Conservation (phyloP, 2,888 invertebrate genomes). For the Leucoptera coffeella region DNA sequence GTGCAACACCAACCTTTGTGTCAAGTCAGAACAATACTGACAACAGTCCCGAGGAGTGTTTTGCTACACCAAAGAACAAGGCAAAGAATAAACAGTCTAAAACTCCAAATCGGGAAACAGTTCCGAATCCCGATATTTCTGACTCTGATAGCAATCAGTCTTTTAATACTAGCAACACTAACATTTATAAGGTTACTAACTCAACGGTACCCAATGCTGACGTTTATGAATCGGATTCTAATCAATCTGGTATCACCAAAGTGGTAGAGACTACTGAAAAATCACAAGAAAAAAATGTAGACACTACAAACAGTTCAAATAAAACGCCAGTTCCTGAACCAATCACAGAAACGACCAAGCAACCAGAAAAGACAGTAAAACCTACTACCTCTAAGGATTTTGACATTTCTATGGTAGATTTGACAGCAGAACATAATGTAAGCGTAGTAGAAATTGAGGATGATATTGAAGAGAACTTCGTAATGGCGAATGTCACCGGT, state of each 20-base stretch:
- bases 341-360: neutral
- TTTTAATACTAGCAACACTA: slow-evolving; percentile 13
- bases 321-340: neutral
- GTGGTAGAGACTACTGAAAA: slow-evolving; percentile 2
- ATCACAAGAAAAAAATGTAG: neutral
- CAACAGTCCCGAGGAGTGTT: no score
- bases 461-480: slow-evolving; percentile 24
- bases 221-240: slow-evolving; percentile 54
- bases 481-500: slow-evolving; percentile 36
- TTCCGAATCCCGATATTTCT: slow-evolving; percentile 46
- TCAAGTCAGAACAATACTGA: no score
- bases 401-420: neutral
- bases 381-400: no score
- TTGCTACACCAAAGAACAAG: slow-evolving; percentile 44
- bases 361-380: no score
- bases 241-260: slow-evolving; percentile 17
- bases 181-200: slow-evolving; percentile 24
- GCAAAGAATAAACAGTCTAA: slow-evolving; percentile 29
- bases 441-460: slow-evolving; percentile 3
- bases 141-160: slow-evolving; percentile 53
- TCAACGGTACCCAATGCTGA: slow-evolving; percentile 36
- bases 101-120: slow-evolving; percentile 28
- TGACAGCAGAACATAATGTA: neutral
- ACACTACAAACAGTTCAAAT: neutral
- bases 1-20: slow-evolving; percentile 18